Evolutionary conservation across 2,797 vertebrate species (phyloP).

Genomic region (Xiphorhynchus erythropygius): DNA sequence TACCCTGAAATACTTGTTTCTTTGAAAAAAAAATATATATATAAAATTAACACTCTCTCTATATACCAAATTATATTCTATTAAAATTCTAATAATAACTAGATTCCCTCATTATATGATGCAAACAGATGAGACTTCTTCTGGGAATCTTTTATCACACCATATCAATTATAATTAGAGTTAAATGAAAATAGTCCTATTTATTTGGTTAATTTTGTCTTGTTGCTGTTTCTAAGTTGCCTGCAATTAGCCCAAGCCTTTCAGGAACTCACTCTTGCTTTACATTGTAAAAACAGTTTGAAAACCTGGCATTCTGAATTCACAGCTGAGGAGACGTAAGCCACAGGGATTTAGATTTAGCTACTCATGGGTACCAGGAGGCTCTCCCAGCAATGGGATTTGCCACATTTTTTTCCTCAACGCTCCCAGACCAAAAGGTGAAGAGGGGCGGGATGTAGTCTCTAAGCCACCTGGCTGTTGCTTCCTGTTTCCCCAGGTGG

Average conservation of each 20-base stretch:
- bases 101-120: not conserved
- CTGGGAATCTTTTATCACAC: not conserved
- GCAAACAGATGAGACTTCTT: not conserved
- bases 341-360: not conserved
- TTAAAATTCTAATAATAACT: conserved; percentile 10
- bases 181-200: not conserved
- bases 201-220: not conserved
- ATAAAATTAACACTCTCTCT: not conserved
- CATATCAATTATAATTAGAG: not conserved
- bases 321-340: not conserved
- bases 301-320: not conserved
- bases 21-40: not conserved
- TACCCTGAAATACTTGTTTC: not conserved
- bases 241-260: not conserved
- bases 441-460: not conserved
- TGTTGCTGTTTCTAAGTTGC: not conserved
- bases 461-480: not conserved
- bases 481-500: not conserved
- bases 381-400: not conserved
- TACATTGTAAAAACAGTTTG: not conserved
- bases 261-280: not conserved
- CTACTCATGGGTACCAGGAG: not conserved
- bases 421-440: not conserved
- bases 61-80: not conserved
- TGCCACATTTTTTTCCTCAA: not conserved